Conservation (phyloP, 2,797 vertebrate genomes). For the Siniperca undulata region DNA sequence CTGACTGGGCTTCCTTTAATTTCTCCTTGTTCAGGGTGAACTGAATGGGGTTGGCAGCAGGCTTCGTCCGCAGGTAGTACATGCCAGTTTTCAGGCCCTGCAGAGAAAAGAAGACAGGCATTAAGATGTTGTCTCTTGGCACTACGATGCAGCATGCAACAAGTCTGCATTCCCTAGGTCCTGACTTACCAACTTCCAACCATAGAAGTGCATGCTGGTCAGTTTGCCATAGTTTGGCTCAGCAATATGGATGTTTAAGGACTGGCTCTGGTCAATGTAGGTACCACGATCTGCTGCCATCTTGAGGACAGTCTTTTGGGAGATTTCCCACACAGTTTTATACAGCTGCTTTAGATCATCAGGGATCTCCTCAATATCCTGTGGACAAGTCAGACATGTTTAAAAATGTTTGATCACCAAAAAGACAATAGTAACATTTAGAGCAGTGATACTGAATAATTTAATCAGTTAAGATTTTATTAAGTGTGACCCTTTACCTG, state of each 20-base stretch:
- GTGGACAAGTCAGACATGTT: slow-evolving; percentile 14
- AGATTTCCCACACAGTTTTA: slow-evolving; percentile 98
- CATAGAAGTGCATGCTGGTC: slow-evolving; percentile 98
- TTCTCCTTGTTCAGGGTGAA: slow-evolving; percentile 98
- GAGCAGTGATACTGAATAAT: background rate
- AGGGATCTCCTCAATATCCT: slow-evolving; percentile 91
- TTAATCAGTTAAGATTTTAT: background rate
- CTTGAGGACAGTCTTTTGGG: slow-evolving; percentile 93
- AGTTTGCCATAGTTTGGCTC: slow-evolving; percentile 98
- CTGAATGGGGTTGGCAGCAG: slow-evolving; percentile 97
- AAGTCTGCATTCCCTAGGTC: background rate
- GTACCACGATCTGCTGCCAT: slow-evolving; percentile 97
- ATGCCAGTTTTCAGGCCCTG: slow-evolving; percentile 96
- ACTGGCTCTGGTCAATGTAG: slow-evolving; percentile 98
- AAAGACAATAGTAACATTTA: background rate
- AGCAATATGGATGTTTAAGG: slow-evolving; percentile 96
- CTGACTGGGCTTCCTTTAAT: slow-evolving; percentile 85
- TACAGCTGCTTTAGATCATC: slow-evolving; percentile 94
- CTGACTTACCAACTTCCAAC: slow-evolving; percentile 92
- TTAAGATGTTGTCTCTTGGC: background rate
- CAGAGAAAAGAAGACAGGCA: background rate
- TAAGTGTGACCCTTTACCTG: slow-evolving; percentile 84
- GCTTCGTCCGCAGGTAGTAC: slow-evolving; percentile 97
- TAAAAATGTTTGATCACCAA: background rate
- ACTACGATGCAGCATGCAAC: background rate